A percentile compares a stretch with the other conserved stretches of the same genome.
Evolutionary conservation across 2,113 vertebrate species (phyloP).

Genomic region (Pollimyrus isidori): DNA sequence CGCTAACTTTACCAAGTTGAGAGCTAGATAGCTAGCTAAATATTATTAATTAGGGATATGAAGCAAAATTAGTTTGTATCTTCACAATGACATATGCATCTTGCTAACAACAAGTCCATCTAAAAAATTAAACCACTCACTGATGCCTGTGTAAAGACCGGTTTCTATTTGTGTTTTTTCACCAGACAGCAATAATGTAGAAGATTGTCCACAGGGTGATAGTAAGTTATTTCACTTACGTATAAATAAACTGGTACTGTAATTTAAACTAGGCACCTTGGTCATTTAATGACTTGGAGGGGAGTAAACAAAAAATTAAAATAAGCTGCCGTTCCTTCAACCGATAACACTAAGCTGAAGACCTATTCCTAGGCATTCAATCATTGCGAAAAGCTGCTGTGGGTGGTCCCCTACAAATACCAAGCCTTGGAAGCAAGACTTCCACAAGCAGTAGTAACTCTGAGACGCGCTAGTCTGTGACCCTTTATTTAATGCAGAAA

Average conservation of each 20-base stretch:
- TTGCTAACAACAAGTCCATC: background rate
- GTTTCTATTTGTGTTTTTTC: background rate
- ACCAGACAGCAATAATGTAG: background rate
- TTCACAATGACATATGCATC: background rate
- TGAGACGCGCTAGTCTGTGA: background rate
- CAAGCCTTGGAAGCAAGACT: background rate
- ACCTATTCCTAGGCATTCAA: background rate
- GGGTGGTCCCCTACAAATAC: background rate
- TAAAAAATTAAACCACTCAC: background rate
- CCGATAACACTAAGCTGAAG: background rate
- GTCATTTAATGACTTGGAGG: background rate
- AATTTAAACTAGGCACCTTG: background rate
- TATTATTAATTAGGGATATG: background rate
- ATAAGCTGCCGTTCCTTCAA: background rate
- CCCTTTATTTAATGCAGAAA: background rate
- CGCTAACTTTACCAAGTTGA: background rate
- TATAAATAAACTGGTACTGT: background rate
- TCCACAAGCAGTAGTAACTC: background rate
- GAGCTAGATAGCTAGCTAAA: background rate
- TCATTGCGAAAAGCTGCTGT: background rate
- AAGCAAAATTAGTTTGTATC: background rate
- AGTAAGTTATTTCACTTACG: background rate
- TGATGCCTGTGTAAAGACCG: background rate
- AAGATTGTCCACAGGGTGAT: background rate
- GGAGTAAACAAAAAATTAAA: background rate